Conservation (phyloP, 1,140 invertebrate species). For the Drosophila kohkoa region DNA sequence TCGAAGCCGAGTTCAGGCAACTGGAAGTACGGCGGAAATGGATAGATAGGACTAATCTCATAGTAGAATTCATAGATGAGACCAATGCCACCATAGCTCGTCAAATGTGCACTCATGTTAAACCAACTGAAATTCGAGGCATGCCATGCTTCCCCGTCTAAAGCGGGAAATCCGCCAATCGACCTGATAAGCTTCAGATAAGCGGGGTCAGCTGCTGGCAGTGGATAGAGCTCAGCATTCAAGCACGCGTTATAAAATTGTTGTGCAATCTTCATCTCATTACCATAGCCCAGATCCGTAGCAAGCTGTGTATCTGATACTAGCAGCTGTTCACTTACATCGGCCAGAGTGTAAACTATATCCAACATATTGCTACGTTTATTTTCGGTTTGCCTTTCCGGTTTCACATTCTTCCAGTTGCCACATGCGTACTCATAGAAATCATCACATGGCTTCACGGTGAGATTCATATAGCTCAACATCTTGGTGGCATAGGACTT, state of each 20-base stretch:
- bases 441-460: conserved; percentile 89
- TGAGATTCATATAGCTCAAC: conserved; percentile 86
- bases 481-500: conserved; percentile 85
- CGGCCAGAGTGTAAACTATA: conserved; percentile 59
- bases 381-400: conserved; percentile 32
- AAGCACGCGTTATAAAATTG: conserved; percentile 72
- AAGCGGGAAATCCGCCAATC: conserved; percentile 76
- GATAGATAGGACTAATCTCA: conserved; percentile 56
- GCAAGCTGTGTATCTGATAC: conserved; percentile 32
- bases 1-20: conserved; percentile 76
- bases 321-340: conserved; percentile 56
- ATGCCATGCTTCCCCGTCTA: conserved; percentile 65
- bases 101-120: conserved; percentile 77
- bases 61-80: conserved; percentile 67
- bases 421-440: conserved; percentile 90
- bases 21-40: conserved; percentile 69
- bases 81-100: conserved; percentile 58
- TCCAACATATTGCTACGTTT: conserved; percentile 73
- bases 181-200: conserved; percentile 74
- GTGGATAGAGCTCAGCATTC: conserved; percentile 55
- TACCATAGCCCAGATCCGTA: conserved; percentile 48
- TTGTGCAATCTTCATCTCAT: conserved; percentile 65
- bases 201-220: conserved; percentile 63
- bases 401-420: conserved; percentile 85
- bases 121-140: conserved; percentile 73